Evolutionary conservation across 2,113 vertebrate species (phyloP), one percentile per base, ranked within the genome.

Genomic region (Pteronura brasiliensis): DNA sequence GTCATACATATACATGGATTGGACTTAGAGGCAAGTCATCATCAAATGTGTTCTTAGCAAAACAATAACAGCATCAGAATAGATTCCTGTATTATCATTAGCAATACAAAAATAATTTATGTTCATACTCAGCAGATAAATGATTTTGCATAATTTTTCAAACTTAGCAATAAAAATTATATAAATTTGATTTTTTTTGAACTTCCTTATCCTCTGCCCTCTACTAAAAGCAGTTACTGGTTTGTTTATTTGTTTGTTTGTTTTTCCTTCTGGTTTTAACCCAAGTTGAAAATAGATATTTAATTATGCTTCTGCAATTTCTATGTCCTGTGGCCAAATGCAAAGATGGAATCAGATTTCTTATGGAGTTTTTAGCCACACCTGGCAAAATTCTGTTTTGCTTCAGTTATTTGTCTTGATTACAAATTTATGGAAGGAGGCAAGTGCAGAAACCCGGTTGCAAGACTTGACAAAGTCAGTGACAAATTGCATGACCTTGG

Each of bases 251-350:
- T 52, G 77, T 85, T 88, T 90, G 42, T 6, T 65, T 63, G 44
- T 52, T 52, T 52, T 52, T 52, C 0, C 25, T 63, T 61, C 42
- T 95, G 34, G 5, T 83, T 97, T 81, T 91, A 86, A 86, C 25
- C 10, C 2, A 83, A 36, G n/a, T 74, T 94, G 57, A 92, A 96
- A 98, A 88, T 47, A 92, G 23, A 79, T 87, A 72, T 57, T 86
- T 95, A 95, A 94, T 91, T 71, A 77, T 61, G 69, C 18, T 77
- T 91, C 47, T 42, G 31, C 13, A 69, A 25, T 88, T 47, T 96
- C 17, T 84, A 15, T 49, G 29, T 93, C 49, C 34, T 92, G 7
- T 92, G 69, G 36, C 36, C 74, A 89, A 95, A 92, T 82, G 61
- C 71, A 93, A 94, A 91, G 31, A 63, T 14, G 6, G 4, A 12